Evolutionary conservation across 2,113 vertebrate species (phyloP), one percentile per base, ranked within the genome.

Genomic region (Hemichromis elongatus): DNA sequence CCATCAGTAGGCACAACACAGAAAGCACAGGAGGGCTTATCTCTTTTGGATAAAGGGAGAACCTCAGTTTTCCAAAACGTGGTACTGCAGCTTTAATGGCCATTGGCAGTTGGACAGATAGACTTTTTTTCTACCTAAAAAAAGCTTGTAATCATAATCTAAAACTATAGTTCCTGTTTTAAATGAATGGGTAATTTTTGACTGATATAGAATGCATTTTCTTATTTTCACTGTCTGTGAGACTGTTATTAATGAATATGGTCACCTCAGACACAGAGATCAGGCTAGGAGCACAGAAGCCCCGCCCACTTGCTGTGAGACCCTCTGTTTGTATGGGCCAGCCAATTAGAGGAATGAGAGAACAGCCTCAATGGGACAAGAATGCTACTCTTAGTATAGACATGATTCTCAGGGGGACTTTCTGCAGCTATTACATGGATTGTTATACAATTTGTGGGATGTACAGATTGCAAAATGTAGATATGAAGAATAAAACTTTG

Each of bases 401-500:
- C 19, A 53, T 10, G 50, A 19, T n/a, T n/a, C 50, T 53, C 7
- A 53, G 19, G 50, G 9, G 16, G 13, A 19, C 5, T 19, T 8
- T 50, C 18, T 28, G 3, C 42, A 30, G 68, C 42, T 47, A 14
- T 16, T 70, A 24, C 21, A 47, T 14, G 40, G 14, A 18, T 26
- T 47, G 0, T 0, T 18, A 45, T 70, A 26, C 13, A 70, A 0
- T 26, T 1, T 70, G 14, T 26, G 37, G 7, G 45, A 45, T 6
- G 1, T 26, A 11, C 66, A 73, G 66, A 47, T 5, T 26, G 0
- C 2, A n/a, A 66, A 68, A 68, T 42, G 37, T 40, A 66, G 61
- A 24, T 14, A 40, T 66, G 1, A 24, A 66, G 40, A 66, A 40
- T 4, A 66, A 66, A 35, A 40, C 4, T 4, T 11, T 42, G 40